Percentiles rank a stretch among this genome's conserved stretches.
Conservation (phyloP, 1,140 invertebrate genomes). For the Drosophila murphyi region DNA sequence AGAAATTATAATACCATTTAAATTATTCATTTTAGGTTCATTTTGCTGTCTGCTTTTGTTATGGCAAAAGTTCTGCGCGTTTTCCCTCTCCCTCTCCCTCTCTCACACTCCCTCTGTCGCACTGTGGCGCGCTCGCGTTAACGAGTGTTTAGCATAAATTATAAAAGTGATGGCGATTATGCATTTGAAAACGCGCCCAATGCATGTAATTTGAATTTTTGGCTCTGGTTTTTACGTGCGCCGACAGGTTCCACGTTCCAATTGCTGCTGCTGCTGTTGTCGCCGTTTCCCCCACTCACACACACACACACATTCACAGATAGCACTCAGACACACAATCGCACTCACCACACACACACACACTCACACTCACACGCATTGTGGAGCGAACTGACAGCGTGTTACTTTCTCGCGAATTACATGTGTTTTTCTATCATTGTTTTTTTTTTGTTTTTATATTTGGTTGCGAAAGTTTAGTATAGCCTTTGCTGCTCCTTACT, state of each 20-base stretch:
- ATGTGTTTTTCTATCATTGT: constrained; percentile 71
- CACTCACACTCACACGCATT: constrained; percentile 50
- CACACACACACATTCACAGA: constrained; percentile 40
- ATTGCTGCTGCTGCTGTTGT: constrained; percentile 34
- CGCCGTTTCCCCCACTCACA: constrained; percentile 40
- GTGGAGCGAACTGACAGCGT: constrained; percentile 75
- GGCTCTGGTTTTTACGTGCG: constrained; percentile 72
- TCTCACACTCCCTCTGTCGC: not conserved
- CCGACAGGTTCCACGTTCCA: constrained; percentile 70
- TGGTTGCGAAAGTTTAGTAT: constrained; percentile 2
- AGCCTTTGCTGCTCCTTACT: not conserved
- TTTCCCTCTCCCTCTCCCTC: not conserved
- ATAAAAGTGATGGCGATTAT: constrained; percentile 68
- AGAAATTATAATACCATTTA: constrained; percentile 59
- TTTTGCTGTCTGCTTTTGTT: constrained; percentile 21
- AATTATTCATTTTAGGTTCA: constrained; percentile 63
- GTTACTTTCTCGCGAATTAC: constrained; percentile 82
- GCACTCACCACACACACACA: constrained; percentile 28
- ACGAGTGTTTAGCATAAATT: constrained; percentile 67
- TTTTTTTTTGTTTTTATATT: constrained; percentile 20
- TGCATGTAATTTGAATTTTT: constrained; percentile 74
- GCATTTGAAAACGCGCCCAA: constrained; percentile 74
- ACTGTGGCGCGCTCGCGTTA: not conserved
- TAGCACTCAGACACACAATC: constrained; percentile 38
- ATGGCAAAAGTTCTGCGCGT: constrained; percentile 46